phyloP scores from a whole-genome alignment of 2,113 vertebrate species.

The Toxostoma redivivum region DNA sequence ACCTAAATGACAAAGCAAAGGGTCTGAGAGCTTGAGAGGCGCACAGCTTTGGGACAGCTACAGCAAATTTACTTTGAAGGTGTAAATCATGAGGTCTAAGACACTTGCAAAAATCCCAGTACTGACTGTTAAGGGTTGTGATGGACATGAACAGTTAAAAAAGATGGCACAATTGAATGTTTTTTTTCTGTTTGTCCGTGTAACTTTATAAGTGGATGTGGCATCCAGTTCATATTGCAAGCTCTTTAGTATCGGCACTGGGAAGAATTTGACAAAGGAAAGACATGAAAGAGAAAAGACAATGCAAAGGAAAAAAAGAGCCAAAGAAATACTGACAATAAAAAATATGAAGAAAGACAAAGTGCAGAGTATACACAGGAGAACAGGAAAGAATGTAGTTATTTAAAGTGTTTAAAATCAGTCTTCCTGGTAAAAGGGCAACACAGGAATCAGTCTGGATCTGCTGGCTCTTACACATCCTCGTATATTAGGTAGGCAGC shows the following conservation, averaged over 20 bases:
- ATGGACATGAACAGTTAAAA: not conserved
- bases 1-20: not conserved
- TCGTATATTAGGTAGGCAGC: not conserved
- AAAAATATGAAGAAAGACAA: slow-evolving; percentile 10
- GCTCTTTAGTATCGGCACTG: not conserved
- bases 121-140: not conserved
- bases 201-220: not conserved
- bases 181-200: not conserved
- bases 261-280: not conserved
- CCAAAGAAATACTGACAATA: not conserved
- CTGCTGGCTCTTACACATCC: not conserved
- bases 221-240: not conserved
- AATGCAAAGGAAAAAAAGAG: not conserved
- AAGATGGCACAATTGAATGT: not conserved
- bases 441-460: not conserved
- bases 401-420: slow-evolving; percentile 19
- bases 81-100: not conserved
- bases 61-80: not conserved
- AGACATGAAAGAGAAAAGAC: not conserved
- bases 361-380: not conserved
- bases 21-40: not conserved
- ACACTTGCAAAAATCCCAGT: not conserved
- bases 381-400: not conserved
- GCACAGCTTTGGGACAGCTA: not conserved
- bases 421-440: slow-evolving; percentile 2